phyloP scores from a whole-genome alignment of 2,888 invertebrate species.

The Carcina quercana region DNA sequence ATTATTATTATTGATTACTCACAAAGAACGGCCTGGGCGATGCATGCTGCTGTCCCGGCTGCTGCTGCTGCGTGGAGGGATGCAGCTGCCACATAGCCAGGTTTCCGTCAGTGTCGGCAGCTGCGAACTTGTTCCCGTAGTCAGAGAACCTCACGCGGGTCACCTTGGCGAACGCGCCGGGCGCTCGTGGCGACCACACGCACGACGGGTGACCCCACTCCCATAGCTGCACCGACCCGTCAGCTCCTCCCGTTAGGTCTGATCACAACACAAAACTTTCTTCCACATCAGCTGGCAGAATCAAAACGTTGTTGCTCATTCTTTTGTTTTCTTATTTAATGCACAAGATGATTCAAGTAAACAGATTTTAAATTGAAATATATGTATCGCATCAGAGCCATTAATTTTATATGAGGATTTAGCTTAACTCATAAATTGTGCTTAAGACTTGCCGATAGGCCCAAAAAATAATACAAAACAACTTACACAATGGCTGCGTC shows the following conservation, averaged over 20 bases:
- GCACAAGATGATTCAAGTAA: too few relatives aligned
- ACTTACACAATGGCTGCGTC: constrained; percentile 95
- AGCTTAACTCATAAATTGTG: too few relatives aligned
- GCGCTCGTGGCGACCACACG: constrained; percentile 91
- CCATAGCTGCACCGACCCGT: constrained; percentile 97
- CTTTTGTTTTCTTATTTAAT: too few relatives aligned
- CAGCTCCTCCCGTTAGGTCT: constrained; percentile 96
- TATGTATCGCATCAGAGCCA: too few relatives aligned
- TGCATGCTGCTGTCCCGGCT: constrained; percentile 71
- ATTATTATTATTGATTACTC: too few relatives aligned
- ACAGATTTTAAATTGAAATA: too few relatives aligned
- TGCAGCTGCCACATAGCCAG: constrained; percentile 96
- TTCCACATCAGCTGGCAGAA: too few relatives aligned
- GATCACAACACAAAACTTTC: too few relatives aligned
- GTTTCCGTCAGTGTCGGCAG: constrained; percentile 97
- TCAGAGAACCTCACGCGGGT: constrained; percentile 96
- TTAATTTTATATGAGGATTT: too few relatives aligned
- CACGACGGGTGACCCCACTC: constrained; percentile 98
- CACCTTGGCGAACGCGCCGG: constrained; percentile 96
- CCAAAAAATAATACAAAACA: too few relatives aligned
- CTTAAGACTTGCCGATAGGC: too few relatives aligned
- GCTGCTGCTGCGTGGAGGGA: constrained; percentile 75
- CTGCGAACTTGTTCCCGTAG: constrained; percentile 99
- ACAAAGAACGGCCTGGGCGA: constrained; percentile 87
- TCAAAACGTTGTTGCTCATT: too few relatives aligned